Percentiles rank a stretch among this genome's conserved stretches.
Conservation (phyloP, 1,140 invertebrate genomes). For the Ostrea denselamellosa region DNA sequence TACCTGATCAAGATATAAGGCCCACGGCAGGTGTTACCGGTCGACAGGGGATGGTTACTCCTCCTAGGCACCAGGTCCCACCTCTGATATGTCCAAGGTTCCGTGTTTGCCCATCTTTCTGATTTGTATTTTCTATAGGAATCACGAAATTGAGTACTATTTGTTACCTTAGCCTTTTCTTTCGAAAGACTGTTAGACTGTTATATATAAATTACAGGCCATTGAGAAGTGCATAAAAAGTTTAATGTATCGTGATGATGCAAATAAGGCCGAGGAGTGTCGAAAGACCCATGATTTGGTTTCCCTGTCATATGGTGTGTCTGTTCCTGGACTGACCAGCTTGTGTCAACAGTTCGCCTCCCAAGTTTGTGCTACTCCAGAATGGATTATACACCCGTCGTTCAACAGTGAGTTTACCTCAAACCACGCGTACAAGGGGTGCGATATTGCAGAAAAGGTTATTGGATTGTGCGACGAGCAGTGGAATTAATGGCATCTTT, state of each 20-base stretch:
- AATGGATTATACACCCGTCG: neutral
- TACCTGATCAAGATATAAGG: no score
- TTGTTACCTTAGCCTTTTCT: no score
- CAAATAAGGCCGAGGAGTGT: neutral
- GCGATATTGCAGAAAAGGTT: neutral
- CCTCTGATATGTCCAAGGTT: no score
- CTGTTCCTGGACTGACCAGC: neutral
- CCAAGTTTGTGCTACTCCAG: neutral
- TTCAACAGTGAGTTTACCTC: neutral
- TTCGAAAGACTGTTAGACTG: no score
- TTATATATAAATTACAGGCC: neutral
- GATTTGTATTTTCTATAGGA: no score
- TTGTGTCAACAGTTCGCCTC: neutral
- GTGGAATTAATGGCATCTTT: neutral
- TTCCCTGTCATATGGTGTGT: neutral
- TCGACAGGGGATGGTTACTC: no score
- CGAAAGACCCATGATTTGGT: neutral
- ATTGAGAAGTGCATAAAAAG: constrained; percentile 3
- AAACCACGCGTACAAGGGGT: neutral
- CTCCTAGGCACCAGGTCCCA: no score
- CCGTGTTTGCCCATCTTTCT: no score
- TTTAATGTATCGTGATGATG: neutral
- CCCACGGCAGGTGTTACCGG: no score
- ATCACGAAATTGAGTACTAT: no score
- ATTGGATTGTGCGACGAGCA: neutral